Evolutionary conservation across 2,888 invertebrate genomes (phyloP).

Genomic region (Ormyrus pomaceus): DNA sequence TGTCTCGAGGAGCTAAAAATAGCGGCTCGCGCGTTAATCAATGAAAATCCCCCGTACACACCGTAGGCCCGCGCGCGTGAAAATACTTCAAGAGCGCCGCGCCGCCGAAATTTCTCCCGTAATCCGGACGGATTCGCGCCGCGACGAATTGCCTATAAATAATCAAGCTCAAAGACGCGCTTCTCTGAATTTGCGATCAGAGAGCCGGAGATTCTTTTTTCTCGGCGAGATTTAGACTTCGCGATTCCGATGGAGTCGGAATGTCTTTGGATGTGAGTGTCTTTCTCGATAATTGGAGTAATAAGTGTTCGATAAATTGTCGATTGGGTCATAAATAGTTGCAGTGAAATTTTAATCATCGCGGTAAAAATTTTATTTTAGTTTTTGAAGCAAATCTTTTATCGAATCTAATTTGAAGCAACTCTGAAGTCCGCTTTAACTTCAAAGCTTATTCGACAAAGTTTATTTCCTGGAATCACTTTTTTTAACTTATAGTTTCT

Average conservation of each 20-base stretch:
- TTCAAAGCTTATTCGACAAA: no score
- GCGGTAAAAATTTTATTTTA: no score
- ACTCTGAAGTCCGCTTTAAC: no score
- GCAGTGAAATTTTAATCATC: no score
- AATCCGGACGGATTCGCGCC: slow-evolving; percentile 46
- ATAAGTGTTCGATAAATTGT: no score
- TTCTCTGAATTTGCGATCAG: slow-evolving; percentile 39
- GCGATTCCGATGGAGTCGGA: not conserved
- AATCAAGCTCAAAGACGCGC: slow-evolving; percentile 33
- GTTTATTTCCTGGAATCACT: no score
- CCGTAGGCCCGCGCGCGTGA: slow-evolving; percentile 6
- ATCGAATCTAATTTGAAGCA: no score
- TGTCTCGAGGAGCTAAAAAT: slow-evolving; percentile 48
- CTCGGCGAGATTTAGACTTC: not conserved
- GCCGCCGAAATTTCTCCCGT: slow-evolving; percentile 48
- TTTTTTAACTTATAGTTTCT: no score
- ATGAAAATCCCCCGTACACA: slow-evolving; percentile 54
- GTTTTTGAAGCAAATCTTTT: no score
- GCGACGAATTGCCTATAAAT: slow-evolving; percentile 51
- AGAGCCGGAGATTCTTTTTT: not conserved
- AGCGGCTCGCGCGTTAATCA: slow-evolving; percentile 52
- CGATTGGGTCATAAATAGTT: no score
- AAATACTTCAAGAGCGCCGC: slow-evolving; percentile 37
- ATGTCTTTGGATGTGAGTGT: no score
- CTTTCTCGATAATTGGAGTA: no score